Evolutionary conservation across 1,140 invertebrate genomes (phyloP).

Genomic region (Leguminivora glycinivorella): DNA sequence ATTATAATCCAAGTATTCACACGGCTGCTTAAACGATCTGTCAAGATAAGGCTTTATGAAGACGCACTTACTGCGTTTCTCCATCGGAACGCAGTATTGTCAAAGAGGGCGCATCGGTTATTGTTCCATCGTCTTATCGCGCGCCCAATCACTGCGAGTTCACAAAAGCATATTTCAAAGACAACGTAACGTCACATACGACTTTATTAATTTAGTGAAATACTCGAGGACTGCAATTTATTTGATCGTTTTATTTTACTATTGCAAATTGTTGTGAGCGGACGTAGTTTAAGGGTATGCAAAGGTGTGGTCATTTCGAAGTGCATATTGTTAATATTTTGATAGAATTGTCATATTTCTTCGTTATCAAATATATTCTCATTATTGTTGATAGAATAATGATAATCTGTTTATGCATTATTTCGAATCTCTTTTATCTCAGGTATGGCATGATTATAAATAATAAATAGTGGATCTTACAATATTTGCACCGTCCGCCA

Average conservation of each 20-base stretch:
- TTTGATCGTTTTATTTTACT: conserved; percentile 58
- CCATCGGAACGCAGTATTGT: conserved; percentile 50
- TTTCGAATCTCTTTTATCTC: no score
- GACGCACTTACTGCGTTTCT: conserved; percentile 21
- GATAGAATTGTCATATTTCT: not conserved
- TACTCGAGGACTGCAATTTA: conserved; percentile 43
- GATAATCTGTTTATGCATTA: no score
- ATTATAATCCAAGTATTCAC: not conserved
- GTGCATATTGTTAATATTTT: no score
- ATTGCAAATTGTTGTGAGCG: conserved; percentile 54
- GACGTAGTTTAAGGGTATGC: conserved; percentile 33
- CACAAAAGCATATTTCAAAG: conserved; percentile 52
- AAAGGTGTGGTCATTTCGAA: no score
- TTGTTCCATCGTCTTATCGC: conserved; percentile 65
- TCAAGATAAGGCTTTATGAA: conserved; percentile 3
- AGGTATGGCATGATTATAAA: no score
- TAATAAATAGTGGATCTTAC: no score
- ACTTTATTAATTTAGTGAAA: not conserved
- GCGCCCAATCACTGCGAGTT: conserved; percentile 44
- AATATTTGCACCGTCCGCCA: no score
- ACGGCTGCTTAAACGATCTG: not conserved
- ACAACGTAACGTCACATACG: not conserved
- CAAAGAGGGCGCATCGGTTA: conserved; percentile 68
- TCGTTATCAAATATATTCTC: no score
- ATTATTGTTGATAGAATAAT: no score